phyloP scores from a whole-genome alignment of 2,888 invertebrate genomes.

The Sabatieria punctata region DNA sequence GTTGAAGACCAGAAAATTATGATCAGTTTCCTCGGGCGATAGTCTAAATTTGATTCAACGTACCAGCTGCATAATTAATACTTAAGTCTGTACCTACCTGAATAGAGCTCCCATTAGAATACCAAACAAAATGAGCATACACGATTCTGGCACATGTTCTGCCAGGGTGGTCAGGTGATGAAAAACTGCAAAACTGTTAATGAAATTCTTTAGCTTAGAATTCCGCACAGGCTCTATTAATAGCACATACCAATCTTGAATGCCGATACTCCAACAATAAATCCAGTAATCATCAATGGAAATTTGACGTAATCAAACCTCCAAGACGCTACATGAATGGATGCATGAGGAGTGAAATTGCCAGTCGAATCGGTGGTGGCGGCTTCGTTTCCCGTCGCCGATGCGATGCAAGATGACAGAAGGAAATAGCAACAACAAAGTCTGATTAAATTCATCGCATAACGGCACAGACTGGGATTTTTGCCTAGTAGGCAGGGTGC shows the following conservation, averaged over 20 bases:
- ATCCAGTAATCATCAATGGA: slow-evolving; percentile 27
- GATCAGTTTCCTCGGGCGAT: neutral
- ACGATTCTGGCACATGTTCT: slow-evolving; percentile 28
- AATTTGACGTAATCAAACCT: slow-evolving; percentile 24
- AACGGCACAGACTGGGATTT: no score
- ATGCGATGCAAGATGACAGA: no score
- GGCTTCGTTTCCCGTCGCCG: no score
- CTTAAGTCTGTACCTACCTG: slow-evolving; percentile 28
- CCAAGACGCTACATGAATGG: slow-evolving; percentile 24
- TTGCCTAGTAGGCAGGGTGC: no score
- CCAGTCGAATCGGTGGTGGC: no score
- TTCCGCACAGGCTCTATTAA: no score
- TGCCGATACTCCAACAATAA: slow-evolving; percentile 10
- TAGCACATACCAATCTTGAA: slow-evolving; percentile 6
- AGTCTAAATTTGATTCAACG: slow-evolving; percentile 2
- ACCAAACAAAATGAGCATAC: slow-evolving; percentile 39
- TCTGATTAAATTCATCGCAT: no score
- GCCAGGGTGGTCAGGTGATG: slow-evolving; percentile 19
- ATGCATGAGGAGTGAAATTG: no score
- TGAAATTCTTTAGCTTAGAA: no score
- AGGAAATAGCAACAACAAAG: no score
- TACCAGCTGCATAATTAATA: neutral
- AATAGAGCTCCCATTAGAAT: slow-evolving; percentile 35
- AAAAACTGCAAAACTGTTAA: slow-evolving; percentile 16
- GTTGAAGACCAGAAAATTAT: slow-evolving; percentile 30